Conservation (phyloP, 2,888 invertebrate species). For the Gasteruption jaculator region DNA sequence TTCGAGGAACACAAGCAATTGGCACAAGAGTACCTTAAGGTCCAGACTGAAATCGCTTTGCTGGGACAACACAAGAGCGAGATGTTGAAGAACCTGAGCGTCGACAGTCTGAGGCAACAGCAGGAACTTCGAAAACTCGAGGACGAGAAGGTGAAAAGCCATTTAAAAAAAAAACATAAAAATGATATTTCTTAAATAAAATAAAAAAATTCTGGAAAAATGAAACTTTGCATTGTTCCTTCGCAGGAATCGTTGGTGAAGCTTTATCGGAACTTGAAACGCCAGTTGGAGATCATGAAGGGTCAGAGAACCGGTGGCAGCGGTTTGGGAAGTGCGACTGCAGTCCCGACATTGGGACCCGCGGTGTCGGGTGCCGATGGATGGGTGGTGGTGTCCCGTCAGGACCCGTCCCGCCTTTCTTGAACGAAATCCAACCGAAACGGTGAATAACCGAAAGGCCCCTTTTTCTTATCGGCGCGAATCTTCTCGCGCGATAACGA, state of each 20-base stretch:
- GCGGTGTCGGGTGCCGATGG: conserved; percentile 50
- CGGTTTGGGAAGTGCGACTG: conserved; percentile 16
- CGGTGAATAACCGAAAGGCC: too few species aligned
- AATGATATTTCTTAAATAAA: conserved; percentile 4
- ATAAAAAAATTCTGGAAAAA: conserved; percentile 1
- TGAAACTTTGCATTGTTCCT: conserved; percentile 17
- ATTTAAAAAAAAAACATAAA: not conserved
- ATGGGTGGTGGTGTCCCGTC: conserved; percentile 54
- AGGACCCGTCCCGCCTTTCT: conserved; percentile 38
- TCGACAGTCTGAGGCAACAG: conserved; percentile 56
- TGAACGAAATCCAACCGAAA: too few species aligned
- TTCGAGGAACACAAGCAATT: conserved; percentile 85
- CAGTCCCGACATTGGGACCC: conserved; percentile 22
- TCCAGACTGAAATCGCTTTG: conserved; percentile 81
- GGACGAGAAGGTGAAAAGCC: conserved; percentile 64
- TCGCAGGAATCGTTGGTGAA: conserved; percentile 64
- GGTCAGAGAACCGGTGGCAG: conserved; percentile 49
- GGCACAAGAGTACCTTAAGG: conserved; percentile 83
- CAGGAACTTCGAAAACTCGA: conserved; percentile 65
- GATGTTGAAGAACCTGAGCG: conserved; percentile 57
- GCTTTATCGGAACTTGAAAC: conserved; percentile 63
- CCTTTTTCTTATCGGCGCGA: too few species aligned
- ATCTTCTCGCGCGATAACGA: too few species aligned
- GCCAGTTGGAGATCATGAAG: conserved; percentile 59
- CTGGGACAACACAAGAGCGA: conserved; percentile 75